These are phyloP conservation scores for Synergus laeviventris DNA, from an alignment of 2,888 invertebrate genomes.

Conservation along the genomic window DNA sequence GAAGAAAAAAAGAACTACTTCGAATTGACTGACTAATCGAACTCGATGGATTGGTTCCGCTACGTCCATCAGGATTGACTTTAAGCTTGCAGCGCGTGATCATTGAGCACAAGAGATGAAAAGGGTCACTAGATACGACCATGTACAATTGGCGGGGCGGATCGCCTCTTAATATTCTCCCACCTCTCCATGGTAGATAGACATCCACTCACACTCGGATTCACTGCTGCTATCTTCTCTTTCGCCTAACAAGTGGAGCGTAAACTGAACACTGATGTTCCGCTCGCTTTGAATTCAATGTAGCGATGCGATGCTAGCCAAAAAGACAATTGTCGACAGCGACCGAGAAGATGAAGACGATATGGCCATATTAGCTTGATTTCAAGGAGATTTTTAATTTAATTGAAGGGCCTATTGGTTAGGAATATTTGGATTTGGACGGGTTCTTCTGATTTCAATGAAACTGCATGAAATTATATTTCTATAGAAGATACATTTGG, in stretches of 20 bases:
- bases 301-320: background rate
- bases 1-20: slow-evolving; percentile 38
- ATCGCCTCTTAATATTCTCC: slow-evolving; percentile 61
- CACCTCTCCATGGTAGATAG: slow-evolving; percentile 12
- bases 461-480: too few species aligned
- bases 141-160: slow-evolving; percentile 58
- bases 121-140: slow-evolving; percentile 48
- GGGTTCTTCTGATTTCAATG: too few species aligned
- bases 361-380: too few species aligned
- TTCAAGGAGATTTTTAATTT: too few species aligned
- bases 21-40: slow-evolving; percentile 47
- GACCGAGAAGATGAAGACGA: background rate
- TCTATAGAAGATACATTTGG: too few species aligned
- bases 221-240: slow-evolving; percentile 46
- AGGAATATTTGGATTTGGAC: too few species aligned
- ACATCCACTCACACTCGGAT: background rate
- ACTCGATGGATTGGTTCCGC: slow-evolving; percentile 56
- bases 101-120: slow-evolving; percentile 53
- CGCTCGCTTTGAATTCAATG: slow-evolving; percentile 2
- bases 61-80: slow-evolving; percentile 53
- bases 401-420: too few species aligned
- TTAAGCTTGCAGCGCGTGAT: slow-evolving; percentile 51
- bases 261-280: slow-evolving; percentile 48
- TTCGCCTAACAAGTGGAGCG: slow-evolving; percentile 61
- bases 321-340: background rate